A percentile compares a stretch with the other conserved stretches of the same genome.
These are phyloP conservation scores for Drosophila maculinotata DNA, from an alignment of 2,888 invertebrate species.

Conservation along the genomic window DNA sequence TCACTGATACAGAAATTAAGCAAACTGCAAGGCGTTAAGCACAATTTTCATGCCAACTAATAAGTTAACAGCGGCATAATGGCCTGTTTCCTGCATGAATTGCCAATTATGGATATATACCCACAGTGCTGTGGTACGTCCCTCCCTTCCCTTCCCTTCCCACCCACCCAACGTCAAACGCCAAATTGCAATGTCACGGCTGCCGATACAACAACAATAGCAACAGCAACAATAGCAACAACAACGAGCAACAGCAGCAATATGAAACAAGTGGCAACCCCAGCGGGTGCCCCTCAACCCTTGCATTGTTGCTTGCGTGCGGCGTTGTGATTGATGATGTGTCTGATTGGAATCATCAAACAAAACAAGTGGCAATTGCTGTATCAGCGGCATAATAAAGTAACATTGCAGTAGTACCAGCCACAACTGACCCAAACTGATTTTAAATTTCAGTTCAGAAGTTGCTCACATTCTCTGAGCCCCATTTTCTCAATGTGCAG, in stretches of 20 bases:
- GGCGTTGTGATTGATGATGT: conserved; percentile 59
- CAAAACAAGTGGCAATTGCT: conserved; percentile 68
- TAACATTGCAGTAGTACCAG: conserved; percentile 2
- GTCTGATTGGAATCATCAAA: conserved; percentile 66
- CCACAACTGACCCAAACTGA: conserved; percentile 1
- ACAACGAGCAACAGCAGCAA: conserved; percentile 8
- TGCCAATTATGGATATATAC: conserved; percentile 68
- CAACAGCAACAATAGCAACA: conserved; percentile 2
- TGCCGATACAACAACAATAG: conserved; percentile 41
- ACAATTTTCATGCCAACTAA: conserved; percentile 74
- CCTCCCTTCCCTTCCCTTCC: conserved; percentile 9
- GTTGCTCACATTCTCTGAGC: neutral
- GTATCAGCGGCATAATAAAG: conserved; percentile 52
- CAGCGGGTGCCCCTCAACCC: conserved; percentile 14
- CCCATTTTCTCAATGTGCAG: too few species aligned
- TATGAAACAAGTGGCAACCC: conserved; percentile 19
- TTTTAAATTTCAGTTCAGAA: neutral
- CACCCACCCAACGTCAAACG: conserved; percentile 7
- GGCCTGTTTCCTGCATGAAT: conserved; percentile 84
- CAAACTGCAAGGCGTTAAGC: conserved; percentile 40
- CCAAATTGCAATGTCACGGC: conserved; percentile 58
- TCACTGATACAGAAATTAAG: conserved; percentile 53
- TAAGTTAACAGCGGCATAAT: conserved; percentile 82
- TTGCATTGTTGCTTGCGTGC: conserved; percentile 34
- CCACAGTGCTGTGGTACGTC: conserved; percentile 23